Percentiles rank a stretch among this genome's conserved stretches.
phyloP scores from a whole-genome alignment of 2,797 vertebrate genomes.

The Lutjanus argentimaculatus region DNA sequence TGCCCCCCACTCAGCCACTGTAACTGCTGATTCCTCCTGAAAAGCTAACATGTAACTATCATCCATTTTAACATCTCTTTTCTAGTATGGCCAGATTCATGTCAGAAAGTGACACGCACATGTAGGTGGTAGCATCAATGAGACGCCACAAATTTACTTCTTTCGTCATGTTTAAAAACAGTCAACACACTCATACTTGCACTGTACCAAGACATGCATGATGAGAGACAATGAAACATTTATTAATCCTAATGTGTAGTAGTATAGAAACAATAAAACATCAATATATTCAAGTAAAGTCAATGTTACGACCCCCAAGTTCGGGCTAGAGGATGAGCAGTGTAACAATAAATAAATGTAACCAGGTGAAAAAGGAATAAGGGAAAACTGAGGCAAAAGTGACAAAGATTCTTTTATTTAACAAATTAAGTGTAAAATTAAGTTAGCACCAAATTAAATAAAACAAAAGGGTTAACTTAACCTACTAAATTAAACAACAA shows the following conservation, averaged over 20 bases:
- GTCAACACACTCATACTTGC: background rate
- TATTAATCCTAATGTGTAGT: background rate
- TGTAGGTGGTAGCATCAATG: background rate
- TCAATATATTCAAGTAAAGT: background rate
- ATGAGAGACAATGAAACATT: background rate
- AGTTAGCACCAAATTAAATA: no score
- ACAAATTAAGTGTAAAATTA: no score
- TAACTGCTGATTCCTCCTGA: slow-evolving; percentile 42
- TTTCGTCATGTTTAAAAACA: background rate
- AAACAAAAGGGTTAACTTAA: no score
- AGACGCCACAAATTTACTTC: background rate
- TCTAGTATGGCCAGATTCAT: background rate
- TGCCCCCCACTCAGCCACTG: slow-evolving; percentile 27
- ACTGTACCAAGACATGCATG: background rate
- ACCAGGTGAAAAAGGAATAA: no score
- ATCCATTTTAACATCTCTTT: slow-evolving; percentile 18
- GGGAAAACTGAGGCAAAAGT: no score
- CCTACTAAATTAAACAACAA: no score
- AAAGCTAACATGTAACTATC: slow-evolving; percentile 18
- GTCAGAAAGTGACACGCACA: background rate
- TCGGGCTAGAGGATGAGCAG: no score
- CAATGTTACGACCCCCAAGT: no score
- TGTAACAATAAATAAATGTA: no score
- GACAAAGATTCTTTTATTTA: no score
- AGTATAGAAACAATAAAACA: background rate